Base-by-base conservation (phyloP, 2,113 vertebrate genomes). In the Channa maculata region DNA sequence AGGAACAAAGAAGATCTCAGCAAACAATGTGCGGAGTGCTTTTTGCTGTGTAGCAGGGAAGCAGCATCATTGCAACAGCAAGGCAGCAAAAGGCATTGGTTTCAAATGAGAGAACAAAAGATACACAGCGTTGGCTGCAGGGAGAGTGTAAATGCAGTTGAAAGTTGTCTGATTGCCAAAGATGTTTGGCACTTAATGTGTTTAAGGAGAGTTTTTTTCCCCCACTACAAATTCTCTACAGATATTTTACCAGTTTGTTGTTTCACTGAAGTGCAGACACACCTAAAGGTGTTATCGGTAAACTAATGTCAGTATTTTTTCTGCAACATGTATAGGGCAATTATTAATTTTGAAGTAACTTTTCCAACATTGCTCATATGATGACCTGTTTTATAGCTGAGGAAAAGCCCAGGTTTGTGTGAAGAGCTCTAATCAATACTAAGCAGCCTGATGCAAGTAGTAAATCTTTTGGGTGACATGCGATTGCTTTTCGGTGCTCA, bases 401-500 rank as follows among this genome's bases (percentile, higher is more conserved):
- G 45, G 13, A 79, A 34, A 82, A 60, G 8, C 13, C 2, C 33
- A 6, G 13, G 53, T 72, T 41, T 60, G 49, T 76, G 60, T 60
- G 44, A 48, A 9, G 38, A 55, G 70, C 57, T 78, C 39, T 68
- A 60, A 88, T 90, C 79, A 12, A 93, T 92, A 79, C 43, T 24
- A 55, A 75, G 65, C 45, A 7, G 45, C 75, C 70, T 44, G 57
- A 79, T 77, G 65, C 80, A 66, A 80, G 86, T 64, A 65, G 61
- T 89, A 88, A 91, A 90, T 91, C 88, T 90, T 79, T 82, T 10
- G 52, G 76, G 46, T 80, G 93, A 82, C 86, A 89, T 61, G 52
- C 50, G 63, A 85, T 87, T 85, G 75, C 39, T 86, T 82, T 75
- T 54, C 6, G 58, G 45, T 67, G 61, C 77, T 89, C 79, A 79